phyloP scores from a whole-genome alignment of 53 echinoderm and acorn worm genomes.

The Crossaster papposus region DNA sequence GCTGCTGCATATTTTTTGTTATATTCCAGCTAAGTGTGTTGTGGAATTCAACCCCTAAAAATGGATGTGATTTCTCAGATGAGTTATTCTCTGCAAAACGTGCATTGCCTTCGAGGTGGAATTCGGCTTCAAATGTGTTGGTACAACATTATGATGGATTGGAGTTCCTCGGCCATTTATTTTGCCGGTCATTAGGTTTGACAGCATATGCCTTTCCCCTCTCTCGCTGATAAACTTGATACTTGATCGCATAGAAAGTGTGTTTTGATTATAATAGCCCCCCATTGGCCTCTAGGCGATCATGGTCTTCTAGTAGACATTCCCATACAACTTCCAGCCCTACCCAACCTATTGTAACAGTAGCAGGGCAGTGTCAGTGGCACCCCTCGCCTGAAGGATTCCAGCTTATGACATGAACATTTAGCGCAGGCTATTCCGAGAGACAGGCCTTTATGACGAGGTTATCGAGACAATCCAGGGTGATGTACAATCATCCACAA shows the following conservation, averaged over 20 bases:
- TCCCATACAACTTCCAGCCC: constrained; percentile 29
- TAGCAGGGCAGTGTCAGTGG: constrained; percentile 24
- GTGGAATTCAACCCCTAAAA: no score
- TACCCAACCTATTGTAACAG: constrained; percentile 13
- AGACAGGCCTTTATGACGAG: constrained; percentile 21
- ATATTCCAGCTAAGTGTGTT: no score
- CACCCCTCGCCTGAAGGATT: constrained; percentile 1
- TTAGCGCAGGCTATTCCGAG: constrained; percentile 1
- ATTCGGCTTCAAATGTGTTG: background rate
- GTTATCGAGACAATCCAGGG: constrained; percentile 25
- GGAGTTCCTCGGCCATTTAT: background rate
- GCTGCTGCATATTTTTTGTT: no score
- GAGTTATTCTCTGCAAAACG: no score
- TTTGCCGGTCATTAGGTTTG: background rate
- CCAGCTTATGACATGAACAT: constrained; percentile 22
- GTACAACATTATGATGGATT: background rate
- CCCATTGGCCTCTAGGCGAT: constrained; percentile 27
- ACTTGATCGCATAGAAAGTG: constrained; percentile 22
- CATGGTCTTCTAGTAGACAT: constrained; percentile 18
- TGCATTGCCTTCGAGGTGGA: no score
- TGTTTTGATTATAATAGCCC: constrained; percentile 23
- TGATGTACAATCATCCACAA: constrained; percentile 34
- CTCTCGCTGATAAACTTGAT: constrained; percentile 21
- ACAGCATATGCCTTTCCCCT: constrained; percentile 10
- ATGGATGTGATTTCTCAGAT: no score